Conservation (phyloP, 2,888 invertebrate genomes). For the Neria commutata region DNA sequence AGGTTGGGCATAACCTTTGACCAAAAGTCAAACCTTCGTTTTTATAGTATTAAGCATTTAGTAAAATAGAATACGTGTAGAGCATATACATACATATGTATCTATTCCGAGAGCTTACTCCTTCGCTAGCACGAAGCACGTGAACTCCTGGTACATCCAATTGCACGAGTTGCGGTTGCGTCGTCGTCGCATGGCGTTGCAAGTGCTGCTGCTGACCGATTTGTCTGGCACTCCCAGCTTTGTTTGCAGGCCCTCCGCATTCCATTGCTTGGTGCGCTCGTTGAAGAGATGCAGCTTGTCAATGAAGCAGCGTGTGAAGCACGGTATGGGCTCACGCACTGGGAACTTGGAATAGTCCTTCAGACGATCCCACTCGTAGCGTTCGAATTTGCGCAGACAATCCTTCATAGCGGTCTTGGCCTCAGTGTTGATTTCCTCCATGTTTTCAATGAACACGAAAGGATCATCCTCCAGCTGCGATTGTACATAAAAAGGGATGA, state of each 20-base stretch:
- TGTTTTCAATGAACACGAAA: conserved; percentile 48
- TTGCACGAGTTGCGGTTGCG: conserved; percentile 33
- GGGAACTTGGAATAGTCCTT: conserved; percentile 40
- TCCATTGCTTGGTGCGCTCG: conserved; percentile 44
- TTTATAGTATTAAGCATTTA: conserved; percentile 1
- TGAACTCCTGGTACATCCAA: conserved; percentile 47
- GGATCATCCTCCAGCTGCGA: conserved; percentile 52
- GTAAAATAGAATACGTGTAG: neutral
- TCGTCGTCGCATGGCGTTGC: conserved; percentile 31
- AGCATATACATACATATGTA: neutral
- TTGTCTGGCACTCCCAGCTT: conserved; percentile 40
- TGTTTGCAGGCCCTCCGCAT: conserved; percentile 36
- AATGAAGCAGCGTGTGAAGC: conserved; percentile 49
- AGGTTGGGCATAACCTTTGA: too few species aligned
- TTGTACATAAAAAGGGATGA: neutral
- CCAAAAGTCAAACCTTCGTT: too few species aligned
- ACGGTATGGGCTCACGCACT: conserved; percentile 50
- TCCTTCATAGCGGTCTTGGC: conserved; percentile 51
- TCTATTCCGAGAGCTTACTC: too few species aligned
- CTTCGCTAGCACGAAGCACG: conserved; percentile 41
- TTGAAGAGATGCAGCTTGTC: conserved; percentile 44
- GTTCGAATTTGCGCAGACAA: conserved; percentile 43
- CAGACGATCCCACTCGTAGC: conserved; percentile 43
- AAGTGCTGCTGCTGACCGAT: conserved; percentile 28
- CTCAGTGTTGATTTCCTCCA: conserved; percentile 36